phyloP scores from a whole-genome alignment of 2,888 invertebrate species.

The Protophormia terraenovae region DNA sequence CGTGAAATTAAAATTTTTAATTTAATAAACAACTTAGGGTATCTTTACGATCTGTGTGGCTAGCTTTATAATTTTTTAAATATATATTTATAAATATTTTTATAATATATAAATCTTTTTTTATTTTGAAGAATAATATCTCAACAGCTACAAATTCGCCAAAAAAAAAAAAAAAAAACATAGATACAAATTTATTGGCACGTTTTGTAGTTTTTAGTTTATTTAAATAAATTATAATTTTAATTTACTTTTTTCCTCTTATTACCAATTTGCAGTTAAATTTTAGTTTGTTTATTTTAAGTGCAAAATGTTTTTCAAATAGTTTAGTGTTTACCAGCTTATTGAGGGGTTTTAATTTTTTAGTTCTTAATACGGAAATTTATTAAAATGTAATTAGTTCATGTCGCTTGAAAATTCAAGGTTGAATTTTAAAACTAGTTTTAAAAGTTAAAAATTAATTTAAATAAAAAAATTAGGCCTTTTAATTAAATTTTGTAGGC shows the following conservation, averaged over 20 bases:
- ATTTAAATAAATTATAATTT: background rate
- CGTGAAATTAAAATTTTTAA: background rate
- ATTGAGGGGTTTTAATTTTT: background rate
- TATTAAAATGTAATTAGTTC: background rate
- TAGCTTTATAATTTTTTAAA: background rate
- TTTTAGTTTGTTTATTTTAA: background rate
- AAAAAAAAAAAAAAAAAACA: too few species aligned
- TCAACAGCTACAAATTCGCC: background rate
- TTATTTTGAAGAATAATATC: too few species aligned
- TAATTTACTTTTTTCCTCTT: background rate
- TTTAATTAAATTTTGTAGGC: background rate
- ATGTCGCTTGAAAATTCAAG: background rate
- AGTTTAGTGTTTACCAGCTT: background rate
- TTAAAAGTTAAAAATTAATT: background rate
- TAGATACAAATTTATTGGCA: slow-evolving; percentile 1
- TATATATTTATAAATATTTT: background rate
- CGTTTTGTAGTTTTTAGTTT: background rate
- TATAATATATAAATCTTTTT: background rate
- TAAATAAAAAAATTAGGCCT: background rate
- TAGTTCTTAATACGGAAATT: background rate
- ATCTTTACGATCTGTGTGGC: too few species aligned
- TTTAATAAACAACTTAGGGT: too few species aligned
- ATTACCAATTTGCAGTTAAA: background rate
- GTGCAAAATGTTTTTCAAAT: too few species aligned
- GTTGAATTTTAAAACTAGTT: background rate